Base-by-base conservation (phyloP, 2,888 invertebrate species). In the Leptogaster cylindrica region DNA sequence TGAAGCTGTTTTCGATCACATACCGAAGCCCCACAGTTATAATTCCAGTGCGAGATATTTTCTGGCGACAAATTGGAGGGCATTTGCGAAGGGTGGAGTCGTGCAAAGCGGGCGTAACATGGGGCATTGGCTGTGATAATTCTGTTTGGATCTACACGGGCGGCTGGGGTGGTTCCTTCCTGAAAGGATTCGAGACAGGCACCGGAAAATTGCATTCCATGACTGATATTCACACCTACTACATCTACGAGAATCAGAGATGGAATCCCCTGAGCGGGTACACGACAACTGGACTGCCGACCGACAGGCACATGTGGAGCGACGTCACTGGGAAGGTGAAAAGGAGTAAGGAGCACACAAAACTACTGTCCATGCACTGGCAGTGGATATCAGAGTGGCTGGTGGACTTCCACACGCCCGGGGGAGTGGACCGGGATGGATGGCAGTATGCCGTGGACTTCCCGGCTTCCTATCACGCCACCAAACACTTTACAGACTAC, bases 391-490 rank as follows among this genome's bases (percentile, higher is more conserved):
- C 92, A 0, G 95, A 95, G 77, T 96, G 96, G 96, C 86, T 90
- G 78, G 86, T 95, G n/a, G 96, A 96, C 81, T 95, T 91, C 77
- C 90, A 91, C 76, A 90, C 92, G 6, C 90, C 92, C 0, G 94
- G 93, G 1, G 95, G 95, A 2, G 93, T 92, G 0, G 95, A 96
- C 79, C 86, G 87, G 68, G 93, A 95, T 72, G 96, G 96, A 2
- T 96, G 96, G 96, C 96, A 96, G 77, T 96, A 95, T 80, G 95
- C 95, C 0, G 89, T 92, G 1, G 95, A 95, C 81, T 95, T 96
- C 77, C 93, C 95, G 1, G 88, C 92, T 1, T 87, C 88, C 7
- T 95, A 93, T 79, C 95, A 94, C 76, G 89, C 89, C 0, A 87
- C 89, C 74, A 94, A 93, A 81, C 86, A 90, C 72, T 90, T 95